A percentile compares a stretch with the other conserved stretches of the same genome.
Evolutionary conservation across 2,113 vertebrate genomes (phyloP).

Genomic region (Sceloporus tristichus): DNA sequence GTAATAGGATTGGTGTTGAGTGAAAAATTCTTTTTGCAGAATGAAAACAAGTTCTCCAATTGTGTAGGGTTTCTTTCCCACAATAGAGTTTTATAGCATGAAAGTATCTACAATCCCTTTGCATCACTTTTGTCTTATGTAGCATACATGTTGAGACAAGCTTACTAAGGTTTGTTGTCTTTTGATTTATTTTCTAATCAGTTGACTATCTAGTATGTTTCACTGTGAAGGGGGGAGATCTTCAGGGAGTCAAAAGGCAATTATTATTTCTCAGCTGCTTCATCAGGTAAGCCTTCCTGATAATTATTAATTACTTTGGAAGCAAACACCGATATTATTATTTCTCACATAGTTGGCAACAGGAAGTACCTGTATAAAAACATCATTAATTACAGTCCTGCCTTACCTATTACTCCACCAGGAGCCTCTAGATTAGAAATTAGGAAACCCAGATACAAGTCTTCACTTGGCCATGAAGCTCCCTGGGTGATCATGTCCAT

Average conservation of each 20-base stretch:
- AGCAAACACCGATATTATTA: too few species aligned
- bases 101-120: neutral
- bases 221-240: too few species aligned
- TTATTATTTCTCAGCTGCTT: neutral
- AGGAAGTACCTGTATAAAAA: neutral
- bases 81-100: neutral
- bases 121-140: neutral
- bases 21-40: slow-evolving; percentile 2
- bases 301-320: neutral
- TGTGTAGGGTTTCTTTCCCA: neutral
- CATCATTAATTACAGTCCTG: neutral
- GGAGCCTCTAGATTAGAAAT: too few species aligned
- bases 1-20: neutral
- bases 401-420: neutral
- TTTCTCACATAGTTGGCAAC: too few species aligned
- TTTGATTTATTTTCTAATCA: neutral
- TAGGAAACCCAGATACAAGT: too few species aligned
- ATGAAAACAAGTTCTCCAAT: neutral
- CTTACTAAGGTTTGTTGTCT: neutral
- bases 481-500: too few species aligned
- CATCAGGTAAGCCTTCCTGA: neutral
- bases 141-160: too few species aligned
- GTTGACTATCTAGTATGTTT: neutral
- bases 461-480: too few species aligned
- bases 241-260: neutral